These are phyloP conservation scores for Ommatoiulus sabulosus DNA, from an alignment of 2,888 invertebrate species.

Conservation along the genomic window DNA sequence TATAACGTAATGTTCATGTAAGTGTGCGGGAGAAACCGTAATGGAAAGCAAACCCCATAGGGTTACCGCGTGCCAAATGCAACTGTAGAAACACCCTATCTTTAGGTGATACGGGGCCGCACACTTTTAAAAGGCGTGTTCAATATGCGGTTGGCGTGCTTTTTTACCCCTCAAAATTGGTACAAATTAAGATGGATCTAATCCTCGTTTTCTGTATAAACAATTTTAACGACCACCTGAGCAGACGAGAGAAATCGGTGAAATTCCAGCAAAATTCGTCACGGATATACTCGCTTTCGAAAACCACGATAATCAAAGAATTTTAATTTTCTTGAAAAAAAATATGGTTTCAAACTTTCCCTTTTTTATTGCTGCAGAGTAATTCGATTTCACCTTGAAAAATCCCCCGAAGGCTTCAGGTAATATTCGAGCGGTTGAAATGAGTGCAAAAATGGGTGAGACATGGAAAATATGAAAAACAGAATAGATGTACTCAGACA, in stretches of 20 bases:
- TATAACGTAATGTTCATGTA: constrained; percentile 12
- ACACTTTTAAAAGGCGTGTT: not conserved
- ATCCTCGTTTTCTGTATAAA: not conserved
- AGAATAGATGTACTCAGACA: too few relatives aligned
- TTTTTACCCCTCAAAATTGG: not conserved
- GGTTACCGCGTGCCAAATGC: constrained; percentile 8
- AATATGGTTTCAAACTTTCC: not conserved
- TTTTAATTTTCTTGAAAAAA: not conserved
- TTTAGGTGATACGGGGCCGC: not conserved
- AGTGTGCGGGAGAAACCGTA: not conserved
- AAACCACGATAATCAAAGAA: not conserved
- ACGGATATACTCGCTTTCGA: not conserved
- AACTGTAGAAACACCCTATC: constrained; percentile 6
- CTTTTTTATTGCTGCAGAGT: not conserved
- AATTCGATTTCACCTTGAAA: not conserved
- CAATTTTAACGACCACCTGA: not conserved
- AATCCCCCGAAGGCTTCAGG: not conserved
- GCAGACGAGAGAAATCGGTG: not conserved
- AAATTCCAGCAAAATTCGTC: not conserved
- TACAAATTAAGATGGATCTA: constrained; percentile 19
- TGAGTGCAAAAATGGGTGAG: not conserved
- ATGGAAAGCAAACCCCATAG: constrained; percentile 10
- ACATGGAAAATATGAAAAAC: not conserved
- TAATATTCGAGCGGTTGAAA: not conserved
- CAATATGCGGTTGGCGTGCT: not conserved